A percentile compares a stretch with the other conserved stretches of the same genome.
Conservation (phyloP, 2,888 invertebrate genomes). For the Drosophila mettleri region DNA sequence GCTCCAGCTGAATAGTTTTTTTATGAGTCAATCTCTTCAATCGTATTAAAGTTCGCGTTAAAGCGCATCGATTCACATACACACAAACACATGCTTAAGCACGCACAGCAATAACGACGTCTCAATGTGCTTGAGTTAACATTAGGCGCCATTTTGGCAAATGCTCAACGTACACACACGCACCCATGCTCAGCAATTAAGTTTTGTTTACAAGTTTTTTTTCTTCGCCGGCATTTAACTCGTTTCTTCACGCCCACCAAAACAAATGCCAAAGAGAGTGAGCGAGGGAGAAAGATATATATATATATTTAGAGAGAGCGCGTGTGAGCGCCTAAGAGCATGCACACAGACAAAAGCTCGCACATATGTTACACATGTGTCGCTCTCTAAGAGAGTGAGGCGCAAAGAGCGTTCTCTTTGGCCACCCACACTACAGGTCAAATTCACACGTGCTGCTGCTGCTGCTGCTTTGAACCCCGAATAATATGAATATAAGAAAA, state of each 20-base stretch:
- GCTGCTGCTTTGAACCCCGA: conserved; percentile 45
- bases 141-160: conserved; percentile 66
- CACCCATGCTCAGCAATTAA: conserved; percentile 47
- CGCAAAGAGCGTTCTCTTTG: conserved; percentile 14
- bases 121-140: conserved; percentile 58
- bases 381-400: conserved; percentile 36
- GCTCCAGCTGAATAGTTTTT: not conserved
- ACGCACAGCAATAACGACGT: conserved; percentile 64
- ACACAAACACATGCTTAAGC: conserved; percentile 4
- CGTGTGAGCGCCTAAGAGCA: conserved; percentile 4
- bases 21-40: not conserved
- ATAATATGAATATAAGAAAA: not conserved
- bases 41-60: conserved; percentile 41
- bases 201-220: conserved; percentile 75
- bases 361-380: conserved; percentile 24
- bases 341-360: conserved; percentile 21
- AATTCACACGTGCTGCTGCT: conserved; percentile 58
- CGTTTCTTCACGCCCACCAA: conserved; percentile 71
- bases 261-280: conserved; percentile 55
- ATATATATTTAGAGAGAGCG: not conserved
- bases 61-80: conserved; percentile 23
- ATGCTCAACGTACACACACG: conserved; percentile 32
- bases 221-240: conserved; percentile 70
- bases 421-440: not conserved
- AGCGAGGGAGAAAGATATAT: conserved; percentile 12